Evolutionary conservation across 2,888 invertebrate genomes (phyloP).

Genomic region (Acronicta leporina): DNA sequence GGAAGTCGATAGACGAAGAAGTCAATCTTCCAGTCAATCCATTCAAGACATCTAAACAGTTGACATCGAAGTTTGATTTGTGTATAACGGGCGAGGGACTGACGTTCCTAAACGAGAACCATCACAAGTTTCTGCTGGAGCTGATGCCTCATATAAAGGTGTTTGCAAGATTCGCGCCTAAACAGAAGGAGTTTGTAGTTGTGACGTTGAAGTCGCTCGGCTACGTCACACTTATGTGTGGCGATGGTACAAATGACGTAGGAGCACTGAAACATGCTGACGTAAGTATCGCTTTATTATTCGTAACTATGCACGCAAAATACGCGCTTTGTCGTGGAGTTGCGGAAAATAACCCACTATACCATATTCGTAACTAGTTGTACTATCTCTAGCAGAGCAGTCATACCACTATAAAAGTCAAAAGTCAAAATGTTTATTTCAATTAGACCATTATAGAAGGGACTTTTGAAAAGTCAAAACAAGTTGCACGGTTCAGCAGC

Average conservation of each 20-base stretch:
- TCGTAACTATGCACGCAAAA: too few relatives aligned
- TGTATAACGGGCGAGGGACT: constrained; percentile 98
- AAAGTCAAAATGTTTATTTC: too few relatives aligned
- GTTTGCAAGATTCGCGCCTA: constrained; percentile 99
- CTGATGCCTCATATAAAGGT: constrained; percentile 96
- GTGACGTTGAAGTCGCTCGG: constrained; percentile 96
- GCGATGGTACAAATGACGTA: constrained; percentile 99
- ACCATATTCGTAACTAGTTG: too few relatives aligned
- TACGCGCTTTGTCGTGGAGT: too few relatives aligned
- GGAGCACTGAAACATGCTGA: constrained; percentile 99
- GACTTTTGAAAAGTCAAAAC: too few relatives aligned
- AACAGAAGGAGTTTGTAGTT: constrained; percentile 99
- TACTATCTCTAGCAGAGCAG: too few relatives aligned
- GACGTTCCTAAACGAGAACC: constrained; percentile 90
- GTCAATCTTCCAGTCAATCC: constrained; percentile 87
- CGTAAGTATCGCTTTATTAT: constrained; percentile 90
- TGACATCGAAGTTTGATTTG: constrained; percentile 94
- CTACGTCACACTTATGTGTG: constrained; percentile 98
- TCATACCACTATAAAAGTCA: too few relatives aligned
- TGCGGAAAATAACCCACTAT: too few relatives aligned
- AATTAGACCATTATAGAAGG: too few relatives aligned
- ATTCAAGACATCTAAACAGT: constrained; percentile 84
- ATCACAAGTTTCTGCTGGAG: constrained; percentile 90
- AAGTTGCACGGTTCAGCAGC: too few relatives aligned
- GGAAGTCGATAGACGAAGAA: constrained; percentile 93